Evolutionary conservation across 2,888 invertebrate species (phyloP).

Genomic region (Coelinius sp.): DNA sequence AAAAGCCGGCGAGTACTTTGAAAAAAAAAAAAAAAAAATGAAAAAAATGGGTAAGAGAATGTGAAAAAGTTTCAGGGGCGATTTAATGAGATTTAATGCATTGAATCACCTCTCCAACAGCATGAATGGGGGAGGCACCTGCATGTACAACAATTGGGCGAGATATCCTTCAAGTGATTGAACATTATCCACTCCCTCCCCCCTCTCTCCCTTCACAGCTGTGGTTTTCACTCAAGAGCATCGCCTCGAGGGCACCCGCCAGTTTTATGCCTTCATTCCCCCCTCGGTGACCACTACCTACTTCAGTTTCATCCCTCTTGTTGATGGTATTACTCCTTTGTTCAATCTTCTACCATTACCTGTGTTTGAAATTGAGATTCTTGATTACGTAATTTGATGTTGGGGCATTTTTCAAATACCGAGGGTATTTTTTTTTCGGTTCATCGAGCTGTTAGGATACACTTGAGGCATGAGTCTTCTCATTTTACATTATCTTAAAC

Average conservation of each 20-base stretch:
- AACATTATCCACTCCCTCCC: too few relatives aligned
- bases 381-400: background rate
- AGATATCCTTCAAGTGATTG: background rate
- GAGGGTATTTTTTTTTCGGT: too few relatives aligned
- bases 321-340: background rate
- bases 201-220: too few relatives aligned
- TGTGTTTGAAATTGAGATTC: constrained; percentile 7
- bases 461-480: too few relatives aligned
- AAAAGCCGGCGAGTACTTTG: background rate
- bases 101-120: constrained; percentile 3
- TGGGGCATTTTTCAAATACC: background rate
- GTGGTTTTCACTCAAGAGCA: constrained; percentile 21
- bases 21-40: background rate
- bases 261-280: constrained; percentile 6
- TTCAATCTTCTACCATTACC: constrained; percentile 14
- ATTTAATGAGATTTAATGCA: constrained; percentile 15
- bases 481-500: background rate
- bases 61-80: background rate
- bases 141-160: background rate
- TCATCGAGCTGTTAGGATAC: too few relatives aligned
- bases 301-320: constrained; percentile 14
- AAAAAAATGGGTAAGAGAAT: background rate
- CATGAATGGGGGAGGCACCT: background rate
- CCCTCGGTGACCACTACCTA: constrained; percentile 1
- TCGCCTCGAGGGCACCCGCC: background rate